phyloP scores from a whole-genome alignment of 2,113 vertebrate genomes.

The Anarrhichthys ocellatus region DNA sequence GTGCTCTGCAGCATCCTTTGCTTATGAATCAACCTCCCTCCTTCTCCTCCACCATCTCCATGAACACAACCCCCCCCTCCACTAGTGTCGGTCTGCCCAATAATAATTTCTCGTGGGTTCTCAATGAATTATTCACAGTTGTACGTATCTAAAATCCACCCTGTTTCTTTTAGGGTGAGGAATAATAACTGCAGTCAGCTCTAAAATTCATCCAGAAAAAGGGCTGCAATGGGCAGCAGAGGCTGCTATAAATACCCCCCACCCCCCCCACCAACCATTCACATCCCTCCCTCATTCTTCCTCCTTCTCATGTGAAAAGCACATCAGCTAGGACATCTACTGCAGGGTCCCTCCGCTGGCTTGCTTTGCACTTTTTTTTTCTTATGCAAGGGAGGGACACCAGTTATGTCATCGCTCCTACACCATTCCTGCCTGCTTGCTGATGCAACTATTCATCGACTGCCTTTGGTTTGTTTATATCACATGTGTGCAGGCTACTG shows the following conservation, averaged over 20 bases:
- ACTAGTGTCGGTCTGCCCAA: slow-evolving; percentile 42
- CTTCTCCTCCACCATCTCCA: slow-evolving; percentile 4
- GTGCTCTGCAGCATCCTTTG: slow-evolving; percentile 71
- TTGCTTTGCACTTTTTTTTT: slow-evolving; percentile 69
- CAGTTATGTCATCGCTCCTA: slow-evolving; percentile 79
- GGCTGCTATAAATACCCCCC: slow-evolving; percentile 81
- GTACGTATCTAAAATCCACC: slow-evolving; percentile 33
- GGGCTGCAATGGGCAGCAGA: slow-evolving; percentile 68
- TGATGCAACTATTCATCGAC: slow-evolving; percentile 62
- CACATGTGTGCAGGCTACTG: slow-evolving; percentile 63
- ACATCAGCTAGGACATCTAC: slow-evolving; percentile 72
- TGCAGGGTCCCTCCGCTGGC: slow-evolving; percentile 73
- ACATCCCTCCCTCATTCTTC: slow-evolving; percentile 50
- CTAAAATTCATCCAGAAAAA: slow-evolving; percentile 61
- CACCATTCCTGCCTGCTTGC: slow-evolving; percentile 51
- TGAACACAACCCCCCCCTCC: background rate
- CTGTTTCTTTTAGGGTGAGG: slow-evolving; percentile 35
- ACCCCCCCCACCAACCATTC: slow-evolving; percentile 7
- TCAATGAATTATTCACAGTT: slow-evolving; percentile 71
- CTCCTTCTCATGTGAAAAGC: slow-evolving; percentile 62
- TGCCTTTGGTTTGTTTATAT: slow-evolving; percentile 51
- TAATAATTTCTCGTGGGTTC: slow-evolving; percentile 46
- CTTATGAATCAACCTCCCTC: slow-evolving; percentile 63
- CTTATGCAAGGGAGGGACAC: slow-evolving; percentile 67
- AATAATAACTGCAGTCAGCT: slow-evolving; percentile 73